These are phyloP conservation scores for Eubasilissa splendida DNA, from an alignment of 2,888 invertebrate genomes.

Conservation along the genomic window DNA sequence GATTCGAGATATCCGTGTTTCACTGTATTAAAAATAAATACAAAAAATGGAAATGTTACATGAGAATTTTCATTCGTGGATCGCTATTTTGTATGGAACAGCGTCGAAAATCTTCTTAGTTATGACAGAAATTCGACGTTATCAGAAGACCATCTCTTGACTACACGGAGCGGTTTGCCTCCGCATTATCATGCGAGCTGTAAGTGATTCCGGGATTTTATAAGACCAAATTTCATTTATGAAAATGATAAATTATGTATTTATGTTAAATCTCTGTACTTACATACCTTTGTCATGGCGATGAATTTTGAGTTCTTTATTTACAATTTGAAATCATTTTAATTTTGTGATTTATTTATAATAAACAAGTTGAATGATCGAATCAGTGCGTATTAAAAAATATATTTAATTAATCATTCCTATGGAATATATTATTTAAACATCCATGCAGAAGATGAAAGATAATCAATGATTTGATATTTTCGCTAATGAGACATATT, in stretches of 20 bases:
- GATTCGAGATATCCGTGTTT: too few species aligned
- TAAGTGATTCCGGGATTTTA: constrained; percentile 28
- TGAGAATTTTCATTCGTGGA: background rate
- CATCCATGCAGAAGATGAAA: too few species aligned
- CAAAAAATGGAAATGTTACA: constrained; percentile 11
- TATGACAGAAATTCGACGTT: constrained; percentile 54
- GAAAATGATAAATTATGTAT: constrained; percentile 33
- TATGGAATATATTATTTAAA: too few species aligned
- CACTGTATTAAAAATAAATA: too few species aligned
- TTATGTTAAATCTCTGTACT: constrained; percentile 20
- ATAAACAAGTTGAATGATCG: constrained; percentile 1
- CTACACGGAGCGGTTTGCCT: constrained; percentile 4
- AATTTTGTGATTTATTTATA: constrained; percentile 6
- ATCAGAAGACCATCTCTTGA: constrained; percentile 42
- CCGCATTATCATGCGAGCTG: constrained; percentile 18
- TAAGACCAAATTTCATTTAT: constrained; percentile 2
- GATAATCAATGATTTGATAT: too few species aligned
- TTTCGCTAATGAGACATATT: too few species aligned
- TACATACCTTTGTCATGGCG: constrained; percentile 14
- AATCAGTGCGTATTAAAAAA: constrained; percentile 1
- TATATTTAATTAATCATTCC: too few species aligned
- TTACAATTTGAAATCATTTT: constrained; percentile 8
- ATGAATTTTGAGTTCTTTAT: background rate
- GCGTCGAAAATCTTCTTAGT: constrained; percentile 42
- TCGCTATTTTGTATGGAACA: constrained; percentile 40